Evolutionary conservation across 2,888 invertebrate genomes (phyloP).

Genomic region (Pristionchus japonicus): DNA sequence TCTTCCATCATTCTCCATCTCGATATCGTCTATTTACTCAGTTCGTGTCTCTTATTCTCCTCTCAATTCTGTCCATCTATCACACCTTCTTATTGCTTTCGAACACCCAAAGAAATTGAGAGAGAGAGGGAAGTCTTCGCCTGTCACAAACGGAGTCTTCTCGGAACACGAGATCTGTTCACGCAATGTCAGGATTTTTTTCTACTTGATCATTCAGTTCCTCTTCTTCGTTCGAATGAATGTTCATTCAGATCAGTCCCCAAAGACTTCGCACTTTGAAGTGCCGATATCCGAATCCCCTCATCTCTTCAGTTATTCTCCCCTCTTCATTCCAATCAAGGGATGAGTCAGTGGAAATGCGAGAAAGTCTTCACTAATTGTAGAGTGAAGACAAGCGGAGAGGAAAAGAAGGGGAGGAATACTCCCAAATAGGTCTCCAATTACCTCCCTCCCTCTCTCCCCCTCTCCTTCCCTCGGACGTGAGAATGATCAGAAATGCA

Average conservation of each 20-base stretch:
- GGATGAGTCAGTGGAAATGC: neutral
- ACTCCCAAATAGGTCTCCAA: conserved; percentile 29
- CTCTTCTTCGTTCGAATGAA: neutral
- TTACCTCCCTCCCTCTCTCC: neutral
- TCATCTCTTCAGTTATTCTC: neutral
- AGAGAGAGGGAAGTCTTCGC: neutral
- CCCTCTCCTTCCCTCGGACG: neutral
- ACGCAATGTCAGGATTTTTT: neutral
- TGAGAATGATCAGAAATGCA: conserved; percentile 33
- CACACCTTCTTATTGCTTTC: conserved; percentile 36
- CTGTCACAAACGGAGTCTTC: neutral
- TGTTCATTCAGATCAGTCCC: neutral
- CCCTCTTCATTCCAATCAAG: conserved; percentile 7
- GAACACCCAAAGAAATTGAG: conserved; percentile 13
- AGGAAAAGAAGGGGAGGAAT: neutral
- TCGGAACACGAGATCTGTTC: neutral
- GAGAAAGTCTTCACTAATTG: conserved; percentile 35
- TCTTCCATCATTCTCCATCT: neutral
- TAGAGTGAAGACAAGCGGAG: neutral
- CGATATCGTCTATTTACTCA: neutral
- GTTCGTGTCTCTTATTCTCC: conserved; percentile 1
- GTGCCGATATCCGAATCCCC: neutral
- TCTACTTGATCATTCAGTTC: neutral
- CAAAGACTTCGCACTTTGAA: no score
- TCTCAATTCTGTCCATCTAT: conserved; percentile 25